Evolutionary conservation across 2,113 vertebrate genomes (phyloP).

Genomic region (Rynchops niger): DNA sequence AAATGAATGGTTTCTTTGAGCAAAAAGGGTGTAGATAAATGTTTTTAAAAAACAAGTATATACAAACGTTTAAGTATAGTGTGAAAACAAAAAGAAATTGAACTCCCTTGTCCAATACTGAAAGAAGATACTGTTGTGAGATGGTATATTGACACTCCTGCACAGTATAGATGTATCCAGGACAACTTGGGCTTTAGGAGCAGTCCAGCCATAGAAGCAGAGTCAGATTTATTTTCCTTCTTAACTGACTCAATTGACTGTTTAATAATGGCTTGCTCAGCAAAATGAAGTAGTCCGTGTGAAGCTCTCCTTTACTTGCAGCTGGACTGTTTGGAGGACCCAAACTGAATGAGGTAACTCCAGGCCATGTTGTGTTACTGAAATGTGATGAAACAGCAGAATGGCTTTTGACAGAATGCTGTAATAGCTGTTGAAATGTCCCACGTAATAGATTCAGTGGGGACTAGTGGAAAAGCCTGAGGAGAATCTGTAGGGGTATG

Average conservation of each 20-base stretch:
- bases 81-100: neutral
- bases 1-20: neutral
- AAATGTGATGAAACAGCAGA: neutral
- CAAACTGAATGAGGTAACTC: neutral
- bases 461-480: neutral
- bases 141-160: neutral
- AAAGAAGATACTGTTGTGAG: neutral
- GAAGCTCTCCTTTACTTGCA: neutral
- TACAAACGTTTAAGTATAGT: neutral
- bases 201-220: neutral
- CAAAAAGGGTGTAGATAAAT: neutral
- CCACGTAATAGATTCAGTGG: accelerated
- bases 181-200: neutral
- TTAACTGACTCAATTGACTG: neutral
- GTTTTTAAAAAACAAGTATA: neutral
- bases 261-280: neutral
- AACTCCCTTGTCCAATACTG: neutral
- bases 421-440: neutral
- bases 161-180: neutral
- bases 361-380: neutral
- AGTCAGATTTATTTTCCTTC: neutral
- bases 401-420: neutral
- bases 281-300: neutral
- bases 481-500: neutral
- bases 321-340: neutral